Base-by-base conservation (phyloP, 1,140 invertebrate species). In the Gonioctena quinquepunctata region DNA sequence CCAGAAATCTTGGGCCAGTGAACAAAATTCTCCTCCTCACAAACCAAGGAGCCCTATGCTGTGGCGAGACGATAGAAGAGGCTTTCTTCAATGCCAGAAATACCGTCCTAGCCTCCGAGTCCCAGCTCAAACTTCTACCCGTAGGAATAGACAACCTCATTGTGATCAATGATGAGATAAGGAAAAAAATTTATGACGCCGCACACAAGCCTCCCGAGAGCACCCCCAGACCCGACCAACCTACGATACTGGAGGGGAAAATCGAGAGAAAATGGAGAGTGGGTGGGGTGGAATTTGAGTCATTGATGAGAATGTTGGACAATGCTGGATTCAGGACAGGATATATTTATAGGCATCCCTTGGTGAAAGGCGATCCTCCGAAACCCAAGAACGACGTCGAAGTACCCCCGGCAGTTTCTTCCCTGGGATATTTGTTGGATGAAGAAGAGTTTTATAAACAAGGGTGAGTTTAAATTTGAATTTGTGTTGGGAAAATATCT, bases 291-390 rank as follows among this genome's bases (percentile, higher is more conserved):
- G 96, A 99, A 84, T 99, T 99, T 84, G 98, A 99, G 83, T 97
- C 96, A 3, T 88, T 98, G 27, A 99, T 99, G 97, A 87, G 98
- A 63, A 96, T 97, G 89, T 85, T 99, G 59, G 98, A 99, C 83
- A 99, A 99, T 86, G 95, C 96, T 77, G 97, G 97, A 68, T 99
- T 95, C 86, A 91, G 96, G 75, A 99, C 97, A 62, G 98, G 98
- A 2, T 98, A 99, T 81, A 92, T 97, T 69, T 99, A 99, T 83
- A 89, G 95, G 77, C 92, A 97, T 85, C 96, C 96, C n/a, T 86
- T 97, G 70, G 88, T 99, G 66, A 96, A 96, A 84, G 92, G 92
- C 76, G 94, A 96, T 81, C 90, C 91, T 69, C 92, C 93, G 23
- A 89, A 89, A 81, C 92, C 92, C 1, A 94, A 93, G 79, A 96